These are phyloP conservation scores for Galaxea fascicularis DNA, from an alignment of 92 coral and sea anemone species.

Conservation along the genomic window DNA sequence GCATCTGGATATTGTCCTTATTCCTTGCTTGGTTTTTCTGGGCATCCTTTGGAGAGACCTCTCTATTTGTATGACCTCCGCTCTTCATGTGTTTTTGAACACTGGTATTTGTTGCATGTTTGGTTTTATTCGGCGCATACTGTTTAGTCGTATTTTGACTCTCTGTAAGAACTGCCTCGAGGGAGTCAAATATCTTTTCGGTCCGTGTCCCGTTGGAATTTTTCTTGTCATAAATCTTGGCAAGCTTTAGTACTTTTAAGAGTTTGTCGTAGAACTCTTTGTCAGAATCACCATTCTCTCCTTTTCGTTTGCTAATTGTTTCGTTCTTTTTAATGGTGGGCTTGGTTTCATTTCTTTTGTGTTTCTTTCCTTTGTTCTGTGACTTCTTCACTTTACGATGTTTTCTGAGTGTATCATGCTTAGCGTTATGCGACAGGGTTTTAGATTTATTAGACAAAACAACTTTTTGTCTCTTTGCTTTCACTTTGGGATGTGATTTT, in stretches of 20 bases:
- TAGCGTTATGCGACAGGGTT: background rate
- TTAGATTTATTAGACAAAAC: background rate
- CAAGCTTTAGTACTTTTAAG: constrained; percentile 67
- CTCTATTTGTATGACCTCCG: background rate
- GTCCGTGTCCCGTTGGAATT: constrained; percentile 28
- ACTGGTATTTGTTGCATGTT: constrained; percentile 19
- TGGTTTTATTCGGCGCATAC: constrained; percentile 2
- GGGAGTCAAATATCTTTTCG: constrained; percentile 53
- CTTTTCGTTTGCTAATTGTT: background rate
- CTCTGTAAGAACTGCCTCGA: constrained; percentile 40
- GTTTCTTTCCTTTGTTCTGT: background rate
- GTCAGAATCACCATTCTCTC: constrained; percentile 2
- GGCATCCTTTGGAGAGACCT: background rate
- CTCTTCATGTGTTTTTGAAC: constrained; percentile 9
- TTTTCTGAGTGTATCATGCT: background rate
- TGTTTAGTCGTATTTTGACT: constrained; percentile 19
- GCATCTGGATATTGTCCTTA: constrained; percentile 51
- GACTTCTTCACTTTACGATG: background rate
- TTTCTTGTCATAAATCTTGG: constrained; percentile 43
- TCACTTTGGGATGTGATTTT: background rate
- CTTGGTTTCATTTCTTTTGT: background rate
- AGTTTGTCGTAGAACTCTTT: constrained; percentile 73
- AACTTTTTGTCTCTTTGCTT: background rate
- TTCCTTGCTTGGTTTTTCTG: background rate
- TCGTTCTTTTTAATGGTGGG: background rate